These are phyloP conservation scores for Leptobrachium ailaonicum DNA, from an alignment of 2,113 vertebrate species.

Conservation along the genomic window DNA sequence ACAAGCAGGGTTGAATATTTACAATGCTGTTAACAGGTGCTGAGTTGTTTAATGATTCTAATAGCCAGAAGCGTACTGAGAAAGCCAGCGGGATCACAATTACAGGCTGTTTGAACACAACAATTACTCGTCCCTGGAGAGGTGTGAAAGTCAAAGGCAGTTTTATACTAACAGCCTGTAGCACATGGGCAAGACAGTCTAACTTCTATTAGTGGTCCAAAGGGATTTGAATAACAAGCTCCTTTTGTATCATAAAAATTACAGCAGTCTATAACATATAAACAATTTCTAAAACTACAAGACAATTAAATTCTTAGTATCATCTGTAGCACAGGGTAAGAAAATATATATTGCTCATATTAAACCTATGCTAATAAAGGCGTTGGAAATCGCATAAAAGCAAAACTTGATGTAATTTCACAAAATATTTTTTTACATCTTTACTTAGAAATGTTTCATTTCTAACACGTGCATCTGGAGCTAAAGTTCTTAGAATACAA, in stretches of 20 bases:
- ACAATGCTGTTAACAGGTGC: constrained; percentile 98
- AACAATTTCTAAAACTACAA: constrained; percentile 62
- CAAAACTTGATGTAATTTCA: too few species aligned
- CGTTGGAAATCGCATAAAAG: too few species aligned
- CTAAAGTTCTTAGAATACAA: too few species aligned
- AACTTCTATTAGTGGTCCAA: constrained; percentile 77
- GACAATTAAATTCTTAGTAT: constrained; percentile 57
- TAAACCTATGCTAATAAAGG: too few species aligned
- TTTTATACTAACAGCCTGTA: constrained; percentile 81
- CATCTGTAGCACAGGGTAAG: constrained; percentile 57
- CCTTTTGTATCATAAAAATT: constrained; percentile 68
- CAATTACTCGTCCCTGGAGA: constrained; percentile 76
- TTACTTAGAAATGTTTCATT: too few species aligned
- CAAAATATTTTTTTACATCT: too few species aligned
- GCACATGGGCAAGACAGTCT: constrained; percentile 79
- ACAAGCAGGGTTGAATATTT: constrained; percentile 92
- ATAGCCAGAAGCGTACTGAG: constrained; percentile 86
- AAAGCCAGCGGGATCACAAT: constrained; percentile 84
- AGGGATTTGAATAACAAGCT: constrained; percentile 69
- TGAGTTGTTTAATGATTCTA: constrained; percentile 94
- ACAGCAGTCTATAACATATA: constrained; percentile 71
- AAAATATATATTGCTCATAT: neutral
- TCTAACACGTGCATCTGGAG: too few species aligned
- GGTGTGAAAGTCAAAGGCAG: constrained; percentile 83
- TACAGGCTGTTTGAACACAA: constrained; percentile 87